phyloP scores from a whole-genome alignment of 2,888 invertebrate species.

The Sussaba pulchella region DNA sequence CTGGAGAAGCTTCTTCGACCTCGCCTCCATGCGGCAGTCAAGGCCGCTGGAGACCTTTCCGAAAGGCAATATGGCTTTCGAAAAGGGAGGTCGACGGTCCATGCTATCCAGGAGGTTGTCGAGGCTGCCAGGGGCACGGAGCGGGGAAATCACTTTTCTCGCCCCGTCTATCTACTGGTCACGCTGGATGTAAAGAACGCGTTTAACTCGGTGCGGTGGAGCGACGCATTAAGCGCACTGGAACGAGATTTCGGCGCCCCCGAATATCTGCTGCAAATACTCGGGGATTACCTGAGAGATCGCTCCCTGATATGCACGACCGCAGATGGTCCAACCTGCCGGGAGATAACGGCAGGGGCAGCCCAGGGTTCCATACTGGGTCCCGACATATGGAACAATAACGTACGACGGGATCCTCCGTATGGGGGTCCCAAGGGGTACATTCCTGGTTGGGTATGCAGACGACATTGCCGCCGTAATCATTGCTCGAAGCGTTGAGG shows the following conservation, averaged over 20 bases:
- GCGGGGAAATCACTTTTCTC: constrained; percentile 53
- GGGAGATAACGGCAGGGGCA: too few relatives aligned
- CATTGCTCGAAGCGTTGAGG: too few relatives aligned
- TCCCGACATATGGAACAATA: too few relatives aligned
- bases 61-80: constrained; percentile 1
- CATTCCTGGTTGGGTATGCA: too few relatives aligned
- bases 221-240: constrained; percentile 43
- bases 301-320: too few relatives aligned
- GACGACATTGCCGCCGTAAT: too few relatives aligned
- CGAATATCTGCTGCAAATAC: background rate
- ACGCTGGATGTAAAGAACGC: too few relatives aligned
- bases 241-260: constrained; percentile 23
- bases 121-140: background rate
- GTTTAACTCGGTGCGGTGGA: too few relatives aligned
- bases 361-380: too few relatives aligned
- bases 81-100: background rate
- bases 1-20: constrained; percentile 7
- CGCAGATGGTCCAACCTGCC: too few relatives aligned
- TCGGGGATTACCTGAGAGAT: too few relatives aligned
- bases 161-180: constrained; percentile 53
- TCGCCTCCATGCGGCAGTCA: background rate
- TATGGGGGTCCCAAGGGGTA: constrained; percentile 45
- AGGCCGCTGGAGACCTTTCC: constrained; percentile 1
- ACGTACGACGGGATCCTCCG: too few relatives aligned
- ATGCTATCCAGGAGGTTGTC: background rate